Percentiles rank a stretch among this genome's conserved stretches.
These are phyloP conservation scores for Drosophila pachea DNA, from an alignment of 1,140 invertebrate species.

Conservation along the genomic window DNA sequence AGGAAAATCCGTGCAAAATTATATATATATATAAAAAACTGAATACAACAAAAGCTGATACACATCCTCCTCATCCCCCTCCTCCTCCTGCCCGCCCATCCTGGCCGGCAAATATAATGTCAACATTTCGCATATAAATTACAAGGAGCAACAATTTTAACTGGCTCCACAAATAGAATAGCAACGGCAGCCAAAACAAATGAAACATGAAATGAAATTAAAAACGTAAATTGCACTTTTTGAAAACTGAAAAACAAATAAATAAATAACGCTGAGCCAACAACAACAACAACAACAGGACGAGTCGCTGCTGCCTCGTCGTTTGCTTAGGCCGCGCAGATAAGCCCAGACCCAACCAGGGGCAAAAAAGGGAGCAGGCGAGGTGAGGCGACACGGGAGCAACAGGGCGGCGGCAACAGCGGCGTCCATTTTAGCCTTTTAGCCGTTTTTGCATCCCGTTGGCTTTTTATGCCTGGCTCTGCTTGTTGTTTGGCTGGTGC, in stretches of 20 bases:
- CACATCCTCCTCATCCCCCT: too few species aligned
- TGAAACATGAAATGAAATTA: conserved; percentile 69
- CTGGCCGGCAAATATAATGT: background rate
- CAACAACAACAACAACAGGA: conserved; percentile 10
- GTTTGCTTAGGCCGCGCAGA: conserved; percentile 39
- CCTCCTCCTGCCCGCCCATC: background rate
- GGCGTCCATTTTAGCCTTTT: conserved; percentile 25
- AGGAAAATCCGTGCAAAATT: background rate
- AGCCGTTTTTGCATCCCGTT: conserved; percentile 16
- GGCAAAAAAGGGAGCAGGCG: too few species aligned
- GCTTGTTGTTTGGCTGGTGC: conserved; percentile 8
- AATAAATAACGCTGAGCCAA: conserved; percentile 56
- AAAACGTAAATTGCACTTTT: conserved; percentile 67
- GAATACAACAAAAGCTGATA: background rate
- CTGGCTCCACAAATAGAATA: conserved; percentile 15
- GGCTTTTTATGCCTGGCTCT: conserved; percentile 16
- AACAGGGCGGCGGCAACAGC: background rate
- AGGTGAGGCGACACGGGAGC: too few species aligned
- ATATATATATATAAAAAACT: background rate
- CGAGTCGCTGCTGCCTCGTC: background rate
- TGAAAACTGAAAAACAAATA: conserved; percentile 50
- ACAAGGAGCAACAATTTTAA: conserved; percentile 7
- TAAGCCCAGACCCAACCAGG: conserved; percentile 19
- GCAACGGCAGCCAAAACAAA: conserved; percentile 39
- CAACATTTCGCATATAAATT: conserved; percentile 9